Conservation (phyloP, 37 sponge, comb jelly and placozoan species). For the Cladorhizidae sp. region DNA sequence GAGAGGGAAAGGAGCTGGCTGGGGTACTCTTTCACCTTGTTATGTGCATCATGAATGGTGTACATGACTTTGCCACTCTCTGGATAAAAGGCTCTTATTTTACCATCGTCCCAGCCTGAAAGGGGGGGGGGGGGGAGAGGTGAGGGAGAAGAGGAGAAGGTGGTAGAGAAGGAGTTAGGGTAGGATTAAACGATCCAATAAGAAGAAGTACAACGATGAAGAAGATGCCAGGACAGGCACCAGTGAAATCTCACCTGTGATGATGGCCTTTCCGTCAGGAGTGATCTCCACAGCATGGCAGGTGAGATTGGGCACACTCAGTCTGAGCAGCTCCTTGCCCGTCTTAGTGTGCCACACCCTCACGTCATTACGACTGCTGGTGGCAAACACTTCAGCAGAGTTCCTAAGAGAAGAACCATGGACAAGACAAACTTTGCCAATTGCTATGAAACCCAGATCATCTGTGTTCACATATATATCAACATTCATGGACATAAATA, state of each 20-base stretch:
- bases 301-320: constrained; percentile 82
- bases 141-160: no score
- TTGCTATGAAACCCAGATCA: no score
- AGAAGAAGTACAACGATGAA: background rate
- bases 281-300: constrained; percentile 88
- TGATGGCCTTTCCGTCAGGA: constrained; percentile 90
- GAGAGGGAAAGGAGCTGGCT: background rate
- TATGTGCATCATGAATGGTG: constrained; percentile 97
- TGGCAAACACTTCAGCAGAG: constrained; percentile 93
- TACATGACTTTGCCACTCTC: constrained; percentile 88
- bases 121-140: no score
- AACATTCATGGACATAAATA: no score
- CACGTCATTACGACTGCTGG: constrained; percentile 90
- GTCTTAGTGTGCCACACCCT: constrained; percentile 93
- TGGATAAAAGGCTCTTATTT: constrained; percentile 90
- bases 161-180: no score
- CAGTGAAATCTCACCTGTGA: constrained; percentile 68
- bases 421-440: no score
- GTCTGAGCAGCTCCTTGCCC: constrained; percentile 88
- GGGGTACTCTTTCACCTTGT: constrained; percentile 64
- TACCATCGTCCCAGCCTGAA: constrained; percentile 98
- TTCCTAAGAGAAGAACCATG: constrained; percentile 43
- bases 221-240: background rate
- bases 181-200: no score
- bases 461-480: no score